Percentiles rank a stretch among this genome's conserved stretches.
phyloP scores from a whole-genome alignment of 2,797 vertebrate species.

The Phalanger gymnotis region DNA sequence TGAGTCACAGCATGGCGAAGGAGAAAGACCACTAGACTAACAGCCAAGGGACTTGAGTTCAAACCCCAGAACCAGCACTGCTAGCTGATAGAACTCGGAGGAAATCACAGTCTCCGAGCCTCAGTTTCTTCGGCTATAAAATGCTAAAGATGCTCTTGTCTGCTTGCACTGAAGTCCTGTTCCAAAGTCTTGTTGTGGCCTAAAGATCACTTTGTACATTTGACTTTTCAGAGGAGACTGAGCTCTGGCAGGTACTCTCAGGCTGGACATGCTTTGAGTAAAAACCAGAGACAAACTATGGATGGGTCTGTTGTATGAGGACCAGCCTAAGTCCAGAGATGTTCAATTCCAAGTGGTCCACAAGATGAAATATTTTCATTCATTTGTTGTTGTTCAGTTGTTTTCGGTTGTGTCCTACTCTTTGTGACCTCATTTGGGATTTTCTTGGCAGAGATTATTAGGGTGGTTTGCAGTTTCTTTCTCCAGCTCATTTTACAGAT shows the following conservation, averaged over 20 bases:
- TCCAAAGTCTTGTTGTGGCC: neutral
- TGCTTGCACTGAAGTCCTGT: neutral
- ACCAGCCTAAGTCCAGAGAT: neutral
- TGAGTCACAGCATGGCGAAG: neutral
- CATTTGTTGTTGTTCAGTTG: neutral
- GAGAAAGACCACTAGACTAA: neutral
- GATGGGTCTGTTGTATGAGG: neutral
- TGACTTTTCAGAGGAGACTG: neutral
- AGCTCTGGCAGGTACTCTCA: neutral
- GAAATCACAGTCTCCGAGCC: neutral
- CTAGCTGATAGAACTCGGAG: neutral
- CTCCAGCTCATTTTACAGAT: neutral
- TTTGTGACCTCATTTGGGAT: neutral
- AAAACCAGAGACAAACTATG: neutral
- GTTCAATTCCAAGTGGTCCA: neutral
- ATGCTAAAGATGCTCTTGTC: neutral
- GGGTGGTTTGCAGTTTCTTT: neutral
- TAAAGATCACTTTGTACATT: neutral
- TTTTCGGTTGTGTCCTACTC: neutral
- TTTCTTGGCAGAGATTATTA: neutral
- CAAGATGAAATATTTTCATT: neutral
- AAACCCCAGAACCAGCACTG: neutral
- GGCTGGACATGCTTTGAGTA: neutral
- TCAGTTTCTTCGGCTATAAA: neutral
- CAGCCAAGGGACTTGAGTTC: neutral